Evolutionary conservation across 2,888 invertebrate genomes (phyloP), one percentile per base, ranked within the genome.

Genomic region (Nipponacmea schrenckii): DNA sequence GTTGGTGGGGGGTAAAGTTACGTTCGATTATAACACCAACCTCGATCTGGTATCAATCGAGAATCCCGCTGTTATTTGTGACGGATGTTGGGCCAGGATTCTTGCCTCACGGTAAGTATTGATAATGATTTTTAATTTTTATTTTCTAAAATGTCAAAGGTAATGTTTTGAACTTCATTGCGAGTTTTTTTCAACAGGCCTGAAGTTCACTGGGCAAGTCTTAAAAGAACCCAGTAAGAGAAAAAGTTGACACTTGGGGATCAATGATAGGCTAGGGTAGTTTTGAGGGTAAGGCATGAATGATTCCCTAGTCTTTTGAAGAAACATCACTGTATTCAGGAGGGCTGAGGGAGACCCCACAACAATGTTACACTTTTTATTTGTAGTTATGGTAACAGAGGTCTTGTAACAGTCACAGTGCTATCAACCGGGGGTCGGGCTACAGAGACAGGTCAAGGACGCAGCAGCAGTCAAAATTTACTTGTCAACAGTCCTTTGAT

Each of bases 21-120:
- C 78, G 68, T 81, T 80, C 69, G 74, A 79, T 65, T 77, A 76
- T 67, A 71, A 74, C 68, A 77, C 76, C 71, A 70, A 76, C 5
- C 26, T 44, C 1, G 74, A 71, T 24, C 56, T 15, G 17, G 65
- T 72, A 3, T n/a, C 63, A 20, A 68, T 77, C 20, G 46, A 62
- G 26, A 77, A 65, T 67, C 73, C 68, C 15, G 69, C 69, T 1
- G 46, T 45, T 1, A 66, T 71, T 12, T 74, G 73, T 65, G 72
- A 66, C 44, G 73, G 73, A 31, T 80, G 79, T 67, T 84, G 84
- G 84, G 79, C 75, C 65, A 68, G 70, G 17, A 76, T 84, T 10
- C 48, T 70, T 31, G 81, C 80, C 14, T 77, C 81, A 14, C 79
- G 83, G 83, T 84, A 68, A 56, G 69, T 27, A 3, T 24, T n/a